Percentiles rank a stretch among this genome's conserved stretches.
These are phyloP conservation scores for Temnopleurus reevesii DNA, from an alignment of 53 echinoderm and acorn worm species.

Conservation along the genomic window DNA sequence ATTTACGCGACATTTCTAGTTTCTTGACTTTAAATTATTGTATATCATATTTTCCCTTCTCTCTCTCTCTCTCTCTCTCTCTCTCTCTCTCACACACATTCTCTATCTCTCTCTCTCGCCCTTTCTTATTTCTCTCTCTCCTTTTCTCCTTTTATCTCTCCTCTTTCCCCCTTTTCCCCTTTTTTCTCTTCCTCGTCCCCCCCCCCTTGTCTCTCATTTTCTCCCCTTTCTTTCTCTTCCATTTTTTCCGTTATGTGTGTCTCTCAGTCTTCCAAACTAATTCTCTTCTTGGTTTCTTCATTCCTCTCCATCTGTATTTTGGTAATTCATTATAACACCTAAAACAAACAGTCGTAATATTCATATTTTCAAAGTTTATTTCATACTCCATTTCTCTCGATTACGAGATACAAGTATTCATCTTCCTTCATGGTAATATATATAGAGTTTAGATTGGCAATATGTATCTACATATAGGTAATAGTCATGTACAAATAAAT, in stretches of 20 bases:
- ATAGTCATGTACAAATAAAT: slow-evolving; percentile 21
- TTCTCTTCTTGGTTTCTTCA: not conserved
- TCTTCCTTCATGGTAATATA: slow-evolving; percentile 21
- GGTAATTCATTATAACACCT: not conserved
- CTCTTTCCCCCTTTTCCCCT: not conserved
- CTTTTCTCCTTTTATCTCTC: not conserved
- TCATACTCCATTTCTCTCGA: slow-evolving; percentile 37
- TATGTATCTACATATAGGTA: slow-evolving; percentile 48
- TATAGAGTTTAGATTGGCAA: slow-evolving; percentile 53
- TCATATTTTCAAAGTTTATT: not conserved
- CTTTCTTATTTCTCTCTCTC: not conserved
- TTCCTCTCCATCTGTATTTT: not conserved
- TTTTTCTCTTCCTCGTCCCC: not conserved
- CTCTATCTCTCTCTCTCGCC: not conserved
- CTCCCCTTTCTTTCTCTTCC: not conserved
- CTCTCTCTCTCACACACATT: not conserved
- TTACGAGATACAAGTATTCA: not conserved
- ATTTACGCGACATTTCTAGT: no score
- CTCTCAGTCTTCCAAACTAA: not conserved
- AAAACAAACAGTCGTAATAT: not conserved
- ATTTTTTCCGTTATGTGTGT: not conserved
- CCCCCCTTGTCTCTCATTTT: not conserved
- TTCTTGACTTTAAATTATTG: no score
- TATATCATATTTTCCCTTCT: no score
- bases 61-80: no score